These are phyloP conservation scores for Cepaea hortensis DNA, from an alignment of 2,888 invertebrate species.

Conservation along the genomic window DNA sequence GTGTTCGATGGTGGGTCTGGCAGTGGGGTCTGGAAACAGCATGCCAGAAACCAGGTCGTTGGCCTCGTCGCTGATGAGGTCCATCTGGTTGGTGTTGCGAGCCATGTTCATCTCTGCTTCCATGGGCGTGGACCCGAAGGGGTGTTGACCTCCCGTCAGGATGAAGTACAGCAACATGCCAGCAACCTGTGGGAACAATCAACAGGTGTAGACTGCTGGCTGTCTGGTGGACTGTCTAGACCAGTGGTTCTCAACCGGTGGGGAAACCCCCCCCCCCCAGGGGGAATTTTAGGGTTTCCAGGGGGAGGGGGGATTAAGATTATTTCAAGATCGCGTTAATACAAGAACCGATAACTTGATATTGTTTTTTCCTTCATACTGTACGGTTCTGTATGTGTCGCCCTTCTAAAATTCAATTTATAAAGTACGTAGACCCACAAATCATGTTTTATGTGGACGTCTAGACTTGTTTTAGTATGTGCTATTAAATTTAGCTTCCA, in stretches of 20 bases:
- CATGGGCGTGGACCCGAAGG: conserved; percentile 62
- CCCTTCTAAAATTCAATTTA: no score
- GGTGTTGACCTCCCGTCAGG: conserved; percentile 69
- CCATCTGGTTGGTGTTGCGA: conserved; percentile 54
- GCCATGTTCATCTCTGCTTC: conserved; percentile 62
- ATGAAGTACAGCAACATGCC: conserved; percentile 65
- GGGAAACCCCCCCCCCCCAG: no score
- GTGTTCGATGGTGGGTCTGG: conserved; percentile 57
- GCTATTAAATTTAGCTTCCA: no score
- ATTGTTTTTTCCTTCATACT: no score
- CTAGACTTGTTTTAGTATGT: no score
- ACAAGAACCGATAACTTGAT: no score
- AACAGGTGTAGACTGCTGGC: neutral
- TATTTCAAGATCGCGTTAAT: no score
- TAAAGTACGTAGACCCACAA: neutral
- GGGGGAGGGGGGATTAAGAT: no score
- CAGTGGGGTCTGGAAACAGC: conserved; percentile 59
- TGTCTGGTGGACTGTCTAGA: neutral
- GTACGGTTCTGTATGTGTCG: no score
- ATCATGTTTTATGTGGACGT: neutral
- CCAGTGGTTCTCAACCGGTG: no score
- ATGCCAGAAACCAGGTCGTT: conserved; percentile 65
- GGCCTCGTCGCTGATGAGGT: conserved; percentile 63
- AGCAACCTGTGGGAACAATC: neutral
- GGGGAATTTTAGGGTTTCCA: no score